Base-by-base conservation (phyloP, 2,888 invertebrate species). In the Cataglyphis altisquamis region DNA sequence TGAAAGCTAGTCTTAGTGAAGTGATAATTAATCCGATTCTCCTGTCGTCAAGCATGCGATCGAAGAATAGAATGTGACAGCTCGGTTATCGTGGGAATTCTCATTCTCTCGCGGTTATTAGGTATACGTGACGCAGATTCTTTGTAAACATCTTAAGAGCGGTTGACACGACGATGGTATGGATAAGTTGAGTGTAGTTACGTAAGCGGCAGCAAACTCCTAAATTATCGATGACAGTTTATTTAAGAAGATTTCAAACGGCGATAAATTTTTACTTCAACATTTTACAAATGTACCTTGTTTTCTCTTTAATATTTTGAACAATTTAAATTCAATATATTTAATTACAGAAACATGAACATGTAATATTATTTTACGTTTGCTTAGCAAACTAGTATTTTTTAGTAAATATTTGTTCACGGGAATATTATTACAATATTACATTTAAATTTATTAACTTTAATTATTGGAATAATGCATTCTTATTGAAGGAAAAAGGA, bases 1-100 rank as follows among this genome's bases (percentile, higher is more conserved):
- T 80, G 78, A 80, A 70, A 70, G 78, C 70, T 80, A 80, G 68
- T 80, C 70, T 48, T 9, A 41, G 60, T 60, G 45, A 36, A 12
- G 48, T 80, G 45, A 70, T 80, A 62, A 80, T 80, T 60, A 62
- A 70, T 18, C 45, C 70, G 78, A 68, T 60, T 60, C n/a, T 52
- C 45, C 45, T 18, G 68, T 68, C 68, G 18, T 45, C 64, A 39
- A 25, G 68, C 68, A 32, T 45, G 8, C n/a, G 36, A 45, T 36
- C 21, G 25, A 62, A 62, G 25, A 60, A 45, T 36, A 55, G 4
- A 66, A 64, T 32, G 8, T 12, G 4, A 4, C 45, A 15, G 12
- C 45, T 36, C 9, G 0, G 21, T 21, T 57, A 25, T 60, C 32
- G 21, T 21, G 18, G 41, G 32, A 57, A 60, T 68, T 60, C 39